Conservation (phyloP, 2,113 vertebrate genomes). For the Apodemus sylvaticus region DNA sequence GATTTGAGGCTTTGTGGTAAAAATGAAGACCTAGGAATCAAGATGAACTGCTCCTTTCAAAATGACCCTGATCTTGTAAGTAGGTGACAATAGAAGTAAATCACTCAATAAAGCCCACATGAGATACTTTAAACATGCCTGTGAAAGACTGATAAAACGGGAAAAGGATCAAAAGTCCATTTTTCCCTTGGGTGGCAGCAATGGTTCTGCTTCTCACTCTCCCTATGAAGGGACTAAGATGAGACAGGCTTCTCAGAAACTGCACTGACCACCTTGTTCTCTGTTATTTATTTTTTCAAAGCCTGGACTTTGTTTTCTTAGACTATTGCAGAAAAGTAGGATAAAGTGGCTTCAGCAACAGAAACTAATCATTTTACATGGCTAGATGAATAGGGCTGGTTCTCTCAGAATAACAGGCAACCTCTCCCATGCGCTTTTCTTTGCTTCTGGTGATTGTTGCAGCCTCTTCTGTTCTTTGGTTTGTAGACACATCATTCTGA, state of each 20-base stretch:
- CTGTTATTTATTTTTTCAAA: background rate
- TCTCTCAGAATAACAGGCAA: background rate
- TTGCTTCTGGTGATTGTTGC: background rate
- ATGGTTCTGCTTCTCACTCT: background rate
- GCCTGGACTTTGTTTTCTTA: background rate
- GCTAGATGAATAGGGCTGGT: background rate
- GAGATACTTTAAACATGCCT: background rate
- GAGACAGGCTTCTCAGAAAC: background rate
- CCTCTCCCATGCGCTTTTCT: background rate
- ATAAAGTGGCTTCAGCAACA: background rate
- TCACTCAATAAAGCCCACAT: background rate
- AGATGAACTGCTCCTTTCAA: background rate
- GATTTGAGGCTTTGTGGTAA: background rate
- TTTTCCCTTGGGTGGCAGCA: background rate
- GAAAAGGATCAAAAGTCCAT: background rate
- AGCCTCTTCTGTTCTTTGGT: background rate
- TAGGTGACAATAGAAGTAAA: background rate
- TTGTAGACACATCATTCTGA: background rate
- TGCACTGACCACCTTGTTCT: background rate
- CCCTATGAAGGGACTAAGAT: background rate
- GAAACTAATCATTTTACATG: background rate
- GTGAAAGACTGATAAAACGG: background rate
- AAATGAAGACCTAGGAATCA: slow-evolving; percentile 25
- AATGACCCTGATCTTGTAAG: background rate
- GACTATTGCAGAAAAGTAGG: background rate